Evolutionary conservation across 2,888 invertebrate genomes (phyloP).

Genomic region (Cylloceria caligata): DNA sequence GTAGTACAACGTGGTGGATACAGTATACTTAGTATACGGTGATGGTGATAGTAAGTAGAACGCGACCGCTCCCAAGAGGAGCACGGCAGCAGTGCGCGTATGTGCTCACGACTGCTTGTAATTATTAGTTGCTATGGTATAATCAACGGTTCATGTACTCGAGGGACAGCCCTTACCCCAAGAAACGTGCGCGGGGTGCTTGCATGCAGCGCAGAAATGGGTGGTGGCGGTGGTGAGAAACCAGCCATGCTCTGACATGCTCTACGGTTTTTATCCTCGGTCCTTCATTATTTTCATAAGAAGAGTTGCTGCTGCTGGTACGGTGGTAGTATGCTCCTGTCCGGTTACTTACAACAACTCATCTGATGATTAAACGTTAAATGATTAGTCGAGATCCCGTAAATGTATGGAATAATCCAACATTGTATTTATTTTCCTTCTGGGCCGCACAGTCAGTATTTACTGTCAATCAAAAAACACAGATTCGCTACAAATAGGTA

Average conservation of each 20-base stretch:
- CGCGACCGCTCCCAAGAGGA: constrained; percentile 45
- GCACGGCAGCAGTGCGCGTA: constrained; percentile 64
- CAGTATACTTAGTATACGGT: constrained; percentile 35
- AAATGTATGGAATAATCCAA: constrained; percentile 25
- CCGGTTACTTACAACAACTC: constrained; percentile 46
- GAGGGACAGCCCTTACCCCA: constrained; percentile 66
- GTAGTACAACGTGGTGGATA: constrained; percentile 33
- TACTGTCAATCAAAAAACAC: constrained; percentile 17
- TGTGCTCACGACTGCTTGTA: constrained; percentile 65
- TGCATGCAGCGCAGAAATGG: constrained; percentile 49
- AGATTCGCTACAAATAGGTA: constrained; percentile 4
- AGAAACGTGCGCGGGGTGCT: constrained; percentile 50
- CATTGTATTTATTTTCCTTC: constrained; percentile 11
- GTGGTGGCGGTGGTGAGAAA: constrained; percentile 59
- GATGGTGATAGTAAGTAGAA: constrained; percentile 39
- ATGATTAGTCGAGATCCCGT: constrained; percentile 56
- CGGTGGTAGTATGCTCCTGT: constrained; percentile 16
- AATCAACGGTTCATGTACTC: constrained; percentile 69
- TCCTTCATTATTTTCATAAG: constrained; percentile 66
- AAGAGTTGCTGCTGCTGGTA: constrained; percentile 50
- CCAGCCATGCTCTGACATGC: constrained; percentile 62
- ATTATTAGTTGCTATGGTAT: constrained; percentile 67
- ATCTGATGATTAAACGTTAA: constrained; percentile 61
- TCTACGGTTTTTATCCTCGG: constrained; percentile 65
- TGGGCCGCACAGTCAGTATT: neutral